phyloP scores from a whole-genome alignment of 30 jellyfish, hydroid and myxozoan species.

The Hydractinia echinata region DNA sequence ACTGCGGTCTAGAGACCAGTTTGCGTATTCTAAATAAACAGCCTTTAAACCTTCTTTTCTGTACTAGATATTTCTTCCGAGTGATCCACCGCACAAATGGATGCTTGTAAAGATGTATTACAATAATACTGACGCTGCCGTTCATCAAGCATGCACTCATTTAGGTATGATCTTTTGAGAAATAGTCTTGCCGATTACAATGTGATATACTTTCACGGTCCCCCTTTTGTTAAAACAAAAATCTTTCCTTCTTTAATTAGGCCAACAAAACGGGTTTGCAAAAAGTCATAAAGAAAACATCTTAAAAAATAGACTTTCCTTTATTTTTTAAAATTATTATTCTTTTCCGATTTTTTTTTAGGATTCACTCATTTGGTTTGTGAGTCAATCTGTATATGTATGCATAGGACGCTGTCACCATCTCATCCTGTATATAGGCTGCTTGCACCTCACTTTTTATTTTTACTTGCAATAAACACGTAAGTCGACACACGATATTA shows the following conservation, averaged over 20 bases:
- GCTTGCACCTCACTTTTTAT: constrained; percentile 86
- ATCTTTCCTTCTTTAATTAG: neutral
- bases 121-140: constrained; percentile 41
- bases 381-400: constrained; percentile 72
- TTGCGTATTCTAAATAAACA: too few species aligned
- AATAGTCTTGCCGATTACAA: neutral
- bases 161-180: neutral
- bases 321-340: neutral
- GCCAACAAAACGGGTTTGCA: neutral
- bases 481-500: neutral
- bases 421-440: constrained; percentile 85
- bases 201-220: too few species aligned
- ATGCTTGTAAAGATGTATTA: constrained; percentile 43
- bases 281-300: too few species aligned
- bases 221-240: neutral
- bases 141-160: constrained; percentile 29
- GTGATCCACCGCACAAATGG: constrained; percentile 52
- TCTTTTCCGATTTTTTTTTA: neutral
- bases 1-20: too few species aligned
- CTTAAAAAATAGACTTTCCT: too few species aligned
- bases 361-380: constrained; percentile 83
- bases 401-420: constrained; percentile 77
- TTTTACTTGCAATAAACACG: constrained; percentile 82
- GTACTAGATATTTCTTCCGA: constrained; percentile 33
- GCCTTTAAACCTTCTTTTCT: neutral